Conservation (phyloP, 2,797 vertebrate species). For the Lycodopsis pacificus region DNA sequence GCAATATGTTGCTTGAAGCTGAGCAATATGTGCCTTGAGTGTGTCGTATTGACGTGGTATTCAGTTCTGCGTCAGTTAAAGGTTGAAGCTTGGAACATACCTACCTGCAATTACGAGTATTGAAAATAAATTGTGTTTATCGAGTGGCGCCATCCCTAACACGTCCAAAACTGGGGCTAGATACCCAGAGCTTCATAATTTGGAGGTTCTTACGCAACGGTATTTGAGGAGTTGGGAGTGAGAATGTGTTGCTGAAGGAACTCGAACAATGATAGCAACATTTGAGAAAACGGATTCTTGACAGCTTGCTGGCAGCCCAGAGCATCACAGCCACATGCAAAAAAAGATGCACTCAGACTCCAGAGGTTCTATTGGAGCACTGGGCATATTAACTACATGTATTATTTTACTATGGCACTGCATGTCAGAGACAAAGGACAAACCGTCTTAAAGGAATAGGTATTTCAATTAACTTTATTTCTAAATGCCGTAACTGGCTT, state of each 20-base stretch:
- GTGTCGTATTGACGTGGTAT: neutral
- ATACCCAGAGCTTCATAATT: neutral
- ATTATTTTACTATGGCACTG: neutral
- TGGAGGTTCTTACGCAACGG: neutral
- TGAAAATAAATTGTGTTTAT: neutral
- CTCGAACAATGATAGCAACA: neutral
- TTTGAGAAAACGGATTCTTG: neutral
- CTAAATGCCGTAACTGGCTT: neutral
- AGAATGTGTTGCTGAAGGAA: neutral
- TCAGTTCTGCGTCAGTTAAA: too few relatives aligned
- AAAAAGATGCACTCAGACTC: neutral
- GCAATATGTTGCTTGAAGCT: neutral
- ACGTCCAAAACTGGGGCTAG: neutral
- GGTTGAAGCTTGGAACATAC: too few relatives aligned
- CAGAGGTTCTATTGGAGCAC: neutral
- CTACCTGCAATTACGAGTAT: neutral
- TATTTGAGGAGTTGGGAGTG: neutral
- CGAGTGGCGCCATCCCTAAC: neutral
- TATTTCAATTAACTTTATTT: neutral
- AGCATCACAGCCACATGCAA: neutral
- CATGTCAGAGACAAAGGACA: neutral
- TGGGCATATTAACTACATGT: neutral
- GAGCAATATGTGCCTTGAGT: neutral
- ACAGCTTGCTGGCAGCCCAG: neutral
- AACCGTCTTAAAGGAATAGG: neutral